Percentiles rank a stretch among this genome's conserved stretches.
phyloP scores from a whole-genome alignment of 2,888 invertebrate species.

The Salpingus planirostris region DNA sequence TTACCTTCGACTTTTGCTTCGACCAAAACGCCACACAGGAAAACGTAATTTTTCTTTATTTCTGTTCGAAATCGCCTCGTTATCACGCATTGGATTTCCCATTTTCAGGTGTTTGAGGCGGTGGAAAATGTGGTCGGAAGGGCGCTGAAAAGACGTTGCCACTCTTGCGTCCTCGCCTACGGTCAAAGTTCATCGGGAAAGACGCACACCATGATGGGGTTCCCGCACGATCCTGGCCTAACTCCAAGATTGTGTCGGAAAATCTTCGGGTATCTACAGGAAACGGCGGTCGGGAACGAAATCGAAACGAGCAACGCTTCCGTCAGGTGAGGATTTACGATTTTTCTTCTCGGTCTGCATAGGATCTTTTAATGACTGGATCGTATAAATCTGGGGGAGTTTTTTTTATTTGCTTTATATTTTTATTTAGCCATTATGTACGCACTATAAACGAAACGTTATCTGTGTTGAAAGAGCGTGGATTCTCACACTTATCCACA shows the following conservation, averaged over 20 bases:
- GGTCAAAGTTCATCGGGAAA: conserved; percentile 72
- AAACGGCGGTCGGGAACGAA: conserved; percentile 34
- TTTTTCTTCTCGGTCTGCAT: no score
- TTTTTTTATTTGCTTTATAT: background rate
- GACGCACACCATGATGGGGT: conserved; percentile 71
- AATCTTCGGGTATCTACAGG: conserved; percentile 40
- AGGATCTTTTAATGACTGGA: background rate
- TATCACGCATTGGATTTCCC: background rate
- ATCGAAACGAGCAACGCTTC: conserved; percentile 29
- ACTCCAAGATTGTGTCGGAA: conserved; percentile 49
- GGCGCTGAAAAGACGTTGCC: conserved; percentile 53
- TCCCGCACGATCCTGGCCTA: conserved; percentile 47
- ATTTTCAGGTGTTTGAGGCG: conserved; percentile 54
- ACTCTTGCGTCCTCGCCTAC: conserved; percentile 64
- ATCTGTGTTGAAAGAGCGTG: conserved; percentile 3
- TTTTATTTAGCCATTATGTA: background rate
- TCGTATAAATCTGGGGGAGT: background rate
- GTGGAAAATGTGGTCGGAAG: conserved; percentile 57
- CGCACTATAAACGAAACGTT: conserved; percentile 2
- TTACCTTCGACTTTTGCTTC: conserved; percentile 57
- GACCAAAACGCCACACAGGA: conserved; percentile 46
- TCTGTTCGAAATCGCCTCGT: no score
- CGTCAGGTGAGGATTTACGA: conserved; percentile 40
- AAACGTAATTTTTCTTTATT: no score
- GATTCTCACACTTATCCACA: conserved; percentile 21